Base-by-base conservation (phyloP, 2,113 vertebrate genomes). In the Cygnus atratus region DNA sequence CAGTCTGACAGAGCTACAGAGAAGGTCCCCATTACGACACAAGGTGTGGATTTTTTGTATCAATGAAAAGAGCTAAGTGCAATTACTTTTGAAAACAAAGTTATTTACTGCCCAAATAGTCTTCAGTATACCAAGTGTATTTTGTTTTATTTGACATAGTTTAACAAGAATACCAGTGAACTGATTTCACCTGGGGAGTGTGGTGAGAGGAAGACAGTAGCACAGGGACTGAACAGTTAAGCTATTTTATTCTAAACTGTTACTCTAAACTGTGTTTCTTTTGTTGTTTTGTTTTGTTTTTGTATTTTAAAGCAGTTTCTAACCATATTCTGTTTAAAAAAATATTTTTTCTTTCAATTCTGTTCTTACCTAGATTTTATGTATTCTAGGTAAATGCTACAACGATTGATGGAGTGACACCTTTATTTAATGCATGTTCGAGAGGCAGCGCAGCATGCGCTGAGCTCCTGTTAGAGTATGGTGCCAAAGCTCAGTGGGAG, bases 361-460 rank as follows among this genome's bases (percentile, higher is more conserved):
- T 70, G 48, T 48, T 81, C 33, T 67, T 41, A 74, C 80, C 29
- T n/a, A 75, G 78, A 48, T 90, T 61, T 91, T 85, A 55, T 96
- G 61, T 92, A 26, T 87, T 94, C 84, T 90, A 99, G 99, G 98
- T 99, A 88, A 99, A 99, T 8, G 99, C 98, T 63, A 98, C 97
- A 46, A 99, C 99, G 13, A 99, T 99, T 83, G 99, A 99, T 67
- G 99, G 99, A 21, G 98, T 99, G 97, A 99, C 98, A 22, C 99
- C 99, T 9, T 96, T 99, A 86, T 99, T 99, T 96, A 99, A 99
- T 16, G 98, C 99, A 2, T 99, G 99, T 80, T 98, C 99, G 0
- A 98, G 98, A 93, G 99, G 99, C 92, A 99, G 99, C 13, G 95
- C 98, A 4, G 96, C 98, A 16, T 99, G 99, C 62, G 88, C 98